These are phyloP conservation scores for Hydrolagus colliei DNA, from an alignment of 2,797 vertebrate genomes.

Conservation along the genomic window DNA sequence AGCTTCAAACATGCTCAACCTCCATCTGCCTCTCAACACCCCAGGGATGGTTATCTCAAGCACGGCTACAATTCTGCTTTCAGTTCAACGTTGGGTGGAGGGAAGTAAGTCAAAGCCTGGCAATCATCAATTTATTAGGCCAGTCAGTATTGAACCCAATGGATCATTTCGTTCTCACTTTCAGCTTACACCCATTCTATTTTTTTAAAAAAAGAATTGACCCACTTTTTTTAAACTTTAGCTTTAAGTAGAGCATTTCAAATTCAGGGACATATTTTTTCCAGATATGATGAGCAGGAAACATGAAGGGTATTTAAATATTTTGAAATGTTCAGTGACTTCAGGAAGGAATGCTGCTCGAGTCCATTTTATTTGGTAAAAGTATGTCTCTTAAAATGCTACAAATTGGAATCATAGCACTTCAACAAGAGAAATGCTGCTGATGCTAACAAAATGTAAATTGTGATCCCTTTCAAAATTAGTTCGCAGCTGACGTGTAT, in stretches of 20 bases:
- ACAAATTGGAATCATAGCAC: neutral
- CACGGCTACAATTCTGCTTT: neutral
- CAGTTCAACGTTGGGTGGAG: neutral
- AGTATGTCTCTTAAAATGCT: neutral
- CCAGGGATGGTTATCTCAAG: neutral
- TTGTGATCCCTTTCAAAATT: neutral
- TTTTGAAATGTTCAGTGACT: neutral
- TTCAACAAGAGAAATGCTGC: neutral
- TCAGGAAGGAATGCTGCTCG: slow-evolving; percentile 2
- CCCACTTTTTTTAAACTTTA: neutral
- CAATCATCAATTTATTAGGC: neutral
- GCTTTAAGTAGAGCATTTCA: too few species aligned
- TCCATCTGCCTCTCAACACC: neutral
- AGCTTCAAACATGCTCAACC: neutral
- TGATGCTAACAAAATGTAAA: neutral
- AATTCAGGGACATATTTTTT: neutral
- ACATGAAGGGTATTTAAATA: neutral
- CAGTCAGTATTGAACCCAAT: neutral
- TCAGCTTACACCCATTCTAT: neutral
- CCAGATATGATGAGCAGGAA: neutral
- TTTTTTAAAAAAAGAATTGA: neutral
- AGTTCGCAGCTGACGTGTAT: neutral
- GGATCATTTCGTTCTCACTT: neutral
- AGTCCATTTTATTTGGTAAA: neutral
- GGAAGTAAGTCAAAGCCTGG: neutral